Percentiles rank a stretch among this genome's conserved stretches.
phyloP scores from a whole-genome alignment of 2,797 vertebrate genomes.

The Phalanger gymnotis region DNA sequence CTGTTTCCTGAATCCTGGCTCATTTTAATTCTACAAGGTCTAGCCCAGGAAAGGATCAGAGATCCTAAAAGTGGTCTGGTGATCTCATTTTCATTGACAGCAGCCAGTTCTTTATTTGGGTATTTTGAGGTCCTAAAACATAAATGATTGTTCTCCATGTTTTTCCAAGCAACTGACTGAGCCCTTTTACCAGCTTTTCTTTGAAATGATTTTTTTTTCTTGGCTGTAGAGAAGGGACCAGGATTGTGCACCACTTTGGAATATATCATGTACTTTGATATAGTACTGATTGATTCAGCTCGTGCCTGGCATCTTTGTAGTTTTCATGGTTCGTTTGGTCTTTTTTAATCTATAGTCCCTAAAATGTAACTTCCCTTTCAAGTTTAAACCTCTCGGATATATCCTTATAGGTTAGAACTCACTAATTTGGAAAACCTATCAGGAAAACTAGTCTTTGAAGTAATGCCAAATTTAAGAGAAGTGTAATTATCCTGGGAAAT shows the following conservation, averaged over 20 bases:
- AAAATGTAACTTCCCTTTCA: neutral
- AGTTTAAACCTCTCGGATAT: neutral
- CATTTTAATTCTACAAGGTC: neutral
- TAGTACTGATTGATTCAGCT: neutral
- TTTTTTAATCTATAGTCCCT: neutral
- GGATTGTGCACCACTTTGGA: neutral
- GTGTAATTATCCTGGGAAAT: neutral
- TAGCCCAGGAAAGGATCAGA: neutral
- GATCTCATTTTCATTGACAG: neutral
- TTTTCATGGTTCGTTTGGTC: neutral
- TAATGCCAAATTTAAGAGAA: neutral
- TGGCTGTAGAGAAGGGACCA: neutral
- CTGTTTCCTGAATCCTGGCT: neutral
- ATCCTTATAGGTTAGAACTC: neutral
- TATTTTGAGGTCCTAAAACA: neutral
- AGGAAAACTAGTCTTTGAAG: neutral
- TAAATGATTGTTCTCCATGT: neutral
- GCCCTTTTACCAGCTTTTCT: neutral
- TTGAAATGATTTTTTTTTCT: neutral
- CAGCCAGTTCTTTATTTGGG: neutral
- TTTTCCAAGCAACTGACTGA: neutral
- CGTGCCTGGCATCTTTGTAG: neutral
- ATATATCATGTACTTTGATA: neutral
- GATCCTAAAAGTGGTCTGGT: neutral
- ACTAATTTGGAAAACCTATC: neutral